Evolutionary conservation across 2,888 invertebrate genomes (phyloP).

Genomic region (Spialia ferax): DNA sequence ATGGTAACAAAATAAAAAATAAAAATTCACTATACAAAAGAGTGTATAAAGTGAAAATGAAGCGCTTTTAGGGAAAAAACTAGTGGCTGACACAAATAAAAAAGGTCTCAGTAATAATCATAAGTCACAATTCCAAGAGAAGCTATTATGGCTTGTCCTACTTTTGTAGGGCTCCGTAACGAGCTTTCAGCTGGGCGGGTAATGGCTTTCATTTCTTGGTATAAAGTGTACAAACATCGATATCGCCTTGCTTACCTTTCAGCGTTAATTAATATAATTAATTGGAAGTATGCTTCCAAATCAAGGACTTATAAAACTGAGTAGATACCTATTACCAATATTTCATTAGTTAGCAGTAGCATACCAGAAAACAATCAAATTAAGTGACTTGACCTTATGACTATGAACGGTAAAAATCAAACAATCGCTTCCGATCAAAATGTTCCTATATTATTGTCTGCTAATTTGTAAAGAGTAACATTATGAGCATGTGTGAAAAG

Average conservation of each 20-base stretch:
- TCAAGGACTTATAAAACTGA: neutral
- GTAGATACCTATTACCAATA: too few species aligned
- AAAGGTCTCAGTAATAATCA: neutral
- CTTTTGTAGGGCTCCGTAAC: conserved; percentile 23
- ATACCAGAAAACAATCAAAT: neutral
- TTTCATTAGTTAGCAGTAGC: neutral
- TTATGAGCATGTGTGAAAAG: too few species aligned
- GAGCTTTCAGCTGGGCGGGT: conserved; percentile 22
- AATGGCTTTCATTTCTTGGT: conserved; percentile 34
- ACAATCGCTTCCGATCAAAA: too few species aligned
- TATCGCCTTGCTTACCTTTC: conserved; percentile 6
- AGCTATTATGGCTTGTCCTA: conserved; percentile 29
- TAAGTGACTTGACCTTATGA: neutral
- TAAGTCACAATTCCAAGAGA: conserved; percentile 21
- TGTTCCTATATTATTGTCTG: too few species aligned
- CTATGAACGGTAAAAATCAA: too few species aligned
- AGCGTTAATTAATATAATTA: conserved; percentile 4
- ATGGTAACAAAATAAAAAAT: neutral
- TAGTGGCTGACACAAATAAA: neutral
- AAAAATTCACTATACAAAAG: neutral
- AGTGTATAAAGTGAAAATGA: neutral
- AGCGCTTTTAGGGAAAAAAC: neutral
- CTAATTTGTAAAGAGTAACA: too few species aligned
- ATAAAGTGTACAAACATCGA: conserved; percentile 30
- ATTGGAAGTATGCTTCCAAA: neutral